Base-by-base conservation (phyloP, 2,888 invertebrate species). In the Muscina levida region DNA sequence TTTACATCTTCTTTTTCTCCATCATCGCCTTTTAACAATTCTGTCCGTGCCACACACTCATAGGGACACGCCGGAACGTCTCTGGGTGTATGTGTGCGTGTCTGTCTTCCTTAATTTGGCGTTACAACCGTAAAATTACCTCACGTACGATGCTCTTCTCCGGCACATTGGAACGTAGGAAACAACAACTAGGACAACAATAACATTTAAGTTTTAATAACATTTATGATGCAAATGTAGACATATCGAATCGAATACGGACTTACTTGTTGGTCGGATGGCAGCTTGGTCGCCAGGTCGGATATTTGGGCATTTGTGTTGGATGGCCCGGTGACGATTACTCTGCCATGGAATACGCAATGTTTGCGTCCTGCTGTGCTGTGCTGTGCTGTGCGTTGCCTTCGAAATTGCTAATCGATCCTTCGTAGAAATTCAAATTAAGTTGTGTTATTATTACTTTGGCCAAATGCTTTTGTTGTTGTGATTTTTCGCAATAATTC, bases 51-150 rank as follows among this genome's bases (percentile, higher is more conserved):
- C 59, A 56, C 39, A 42, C 67, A 67, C 67, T 17, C 48, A 44
- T 44, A 3, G 22, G 51, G 10, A 67, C 31, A 48, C 31, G 44
- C 67, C n/a, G n/a, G 42, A 44, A 42, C 37, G 26, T 70, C 10
- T 66, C 13, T 62, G 11, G 24, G 19, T 68, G 72, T 66, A 48
- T 67, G 42, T 72, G 42, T 44, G 44, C n/a, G n/a, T 56, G 24
- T 62, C 67, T 76, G 72, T 77, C 77, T 65, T 71, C 31, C 51
- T 59, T 77, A 80, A 80, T 80, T 71, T 77, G 77, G 70, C 59
- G 44, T 77, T 70, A 80, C 73, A 77, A 77, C 70, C 77, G 71
- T 71, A 80, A 73, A 77, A 80, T 80, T 77, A 80, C 80, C 77
- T 80, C 80, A 80, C 80, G 80, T 80, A 80, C 24, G 53, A 66